Evolutionary conservation across 2,113 vertebrate genomes (phyloP), one percentile per base, ranked within the genome.

Genomic region (Gobio gobio): DNA sequence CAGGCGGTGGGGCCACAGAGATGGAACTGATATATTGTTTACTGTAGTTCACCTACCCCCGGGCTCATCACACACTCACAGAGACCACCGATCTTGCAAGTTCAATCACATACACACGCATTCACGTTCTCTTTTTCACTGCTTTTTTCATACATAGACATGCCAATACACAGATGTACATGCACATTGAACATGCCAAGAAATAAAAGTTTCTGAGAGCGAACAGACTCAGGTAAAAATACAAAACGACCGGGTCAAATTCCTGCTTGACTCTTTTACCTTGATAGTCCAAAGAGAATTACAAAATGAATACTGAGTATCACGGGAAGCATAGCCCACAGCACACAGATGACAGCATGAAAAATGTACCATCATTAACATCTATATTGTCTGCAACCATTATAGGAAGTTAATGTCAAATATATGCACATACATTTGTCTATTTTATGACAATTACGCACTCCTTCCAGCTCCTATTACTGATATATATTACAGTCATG

Each of bases 21-120:
- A 83, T 70, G 47, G 76, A 49, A 45, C 92, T 94, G 94, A 94
- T 94, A 90, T 90, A 92, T 92, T 94, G 94, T 94, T 94, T 94
- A 93, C 90, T 90, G 87, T 86, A 84, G 86, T 91, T 94, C 91
- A 93, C 90, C 90, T 94, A 93, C 94, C 95, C 94, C 90, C 90
- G 84, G 93, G 95, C 93, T 92, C 93, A 90, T 90, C 83, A 89
- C 89, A 80, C 91, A 92, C 77, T 61, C 74, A 68, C 40, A 74
- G 76, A 74, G 72, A 68, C 73, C 82, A 83, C 74, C 85, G 45
- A 16, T 59, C 51, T 47, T 47, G 70, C 54, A 87, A 85, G 73
- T 75, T 66, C 78, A 85, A 59, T 84, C 47, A 66, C 43, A 78
- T 40, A 83, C 64, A 83, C 63, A 74, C 54, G 58, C 82, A 86